Evolutionary conservation across 2,797 vertebrate species (phyloP), one percentile per base, ranked within the genome.

Genomic region (Oophaga sylvatica): DNA sequence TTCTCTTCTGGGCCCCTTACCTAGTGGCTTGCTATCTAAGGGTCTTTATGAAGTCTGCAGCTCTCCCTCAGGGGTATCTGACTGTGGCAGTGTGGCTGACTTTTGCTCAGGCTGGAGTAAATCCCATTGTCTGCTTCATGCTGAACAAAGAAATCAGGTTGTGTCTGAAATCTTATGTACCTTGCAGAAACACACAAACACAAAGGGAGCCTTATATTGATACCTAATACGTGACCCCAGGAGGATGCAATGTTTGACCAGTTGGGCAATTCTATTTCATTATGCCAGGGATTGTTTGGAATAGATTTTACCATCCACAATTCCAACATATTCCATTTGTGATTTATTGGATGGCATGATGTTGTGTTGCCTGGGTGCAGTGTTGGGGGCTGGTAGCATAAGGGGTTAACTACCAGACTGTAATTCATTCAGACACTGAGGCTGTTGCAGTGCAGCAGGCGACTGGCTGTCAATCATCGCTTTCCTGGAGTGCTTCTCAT

Each of bases 31-130:
- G 97, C 90, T 99, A 97, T 92, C 93, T 97, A 93, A 95, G 97
- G 56, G 97, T 99, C 92, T 95, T 98, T 90, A 94, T 96, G 91
- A 96, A 95, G 80, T 95, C 95, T 15, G 95, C 94, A 71, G 90
- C 96, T 56, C 94, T 99, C 41, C 97, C 97, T 63, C 97, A 96
- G 94, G 95, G 96, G 87, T 98, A 97, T 94, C 93, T 99, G 93
- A 97, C 96, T 89, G 96, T 96, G 0, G 97, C 97, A 0, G 97
- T 97, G 91, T 99, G 98, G 98, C 95, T 99, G 93, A 99, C 97
- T 12, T 99, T 99, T 90, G 96, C 96, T 48, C 97, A 99, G 93
- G 97, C 98, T 0, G 97, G 97, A 48, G 96, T 97, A 87, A 99
- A 97, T 93, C 98, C 98, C 1, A 96, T 99, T 89, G 95, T 99